Percentiles rank a stretch among this genome's conserved stretches.
phyloP scores from a whole-genome alignment of 1,140 invertebrate species.

The Papilio polyxenes region DNA sequence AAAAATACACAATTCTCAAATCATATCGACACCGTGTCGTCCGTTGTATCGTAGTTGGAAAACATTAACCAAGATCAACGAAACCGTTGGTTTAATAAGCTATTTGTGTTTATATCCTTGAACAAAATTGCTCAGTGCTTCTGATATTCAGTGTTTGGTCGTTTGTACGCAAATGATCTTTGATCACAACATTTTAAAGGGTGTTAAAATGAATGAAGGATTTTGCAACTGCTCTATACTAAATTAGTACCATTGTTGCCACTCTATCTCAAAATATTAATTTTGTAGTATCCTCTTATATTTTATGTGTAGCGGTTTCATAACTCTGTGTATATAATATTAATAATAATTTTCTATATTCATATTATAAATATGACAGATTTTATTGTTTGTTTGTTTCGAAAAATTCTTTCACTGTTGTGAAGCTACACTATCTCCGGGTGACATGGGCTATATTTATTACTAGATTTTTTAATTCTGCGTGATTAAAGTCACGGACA shows the following conservation, averaged over 20 bases:
- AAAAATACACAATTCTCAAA: neutral
- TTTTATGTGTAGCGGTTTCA: neutral
- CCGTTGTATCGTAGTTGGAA: constrained; percentile 39
- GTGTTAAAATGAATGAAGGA: constrained; percentile 56
- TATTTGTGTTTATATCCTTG: constrained; percentile 50
- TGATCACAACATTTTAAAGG: constrained; percentile 54
- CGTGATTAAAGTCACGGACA: too few relatives aligned
- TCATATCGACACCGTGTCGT: neutral
- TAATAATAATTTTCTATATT: too few relatives aligned
- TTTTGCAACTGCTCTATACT: constrained; percentile 44
- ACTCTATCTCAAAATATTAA: neutral
- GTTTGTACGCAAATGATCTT: constrained; percentile 57
- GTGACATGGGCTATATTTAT: too few relatives aligned
- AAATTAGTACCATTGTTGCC: constrained; percentile 1
- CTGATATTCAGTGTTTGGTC: constrained; percentile 46
- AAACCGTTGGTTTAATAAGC: constrained; percentile 49
- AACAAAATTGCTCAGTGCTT: constrained; percentile 53
- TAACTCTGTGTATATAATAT: too few relatives aligned
- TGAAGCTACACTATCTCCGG: too few relatives aligned
- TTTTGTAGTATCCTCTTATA: neutral
- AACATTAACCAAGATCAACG: constrained; percentile 39
- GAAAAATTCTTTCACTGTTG: too few relatives aligned
- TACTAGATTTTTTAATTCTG: too few relatives aligned
- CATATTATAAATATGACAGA: too few relatives aligned
- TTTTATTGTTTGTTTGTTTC: too few relatives aligned